These are phyloP conservation scores for Acropora tenuis DNA, from an alignment of 64 coral and sea anemone genomes.

Conservation along the genomic window DNA sequence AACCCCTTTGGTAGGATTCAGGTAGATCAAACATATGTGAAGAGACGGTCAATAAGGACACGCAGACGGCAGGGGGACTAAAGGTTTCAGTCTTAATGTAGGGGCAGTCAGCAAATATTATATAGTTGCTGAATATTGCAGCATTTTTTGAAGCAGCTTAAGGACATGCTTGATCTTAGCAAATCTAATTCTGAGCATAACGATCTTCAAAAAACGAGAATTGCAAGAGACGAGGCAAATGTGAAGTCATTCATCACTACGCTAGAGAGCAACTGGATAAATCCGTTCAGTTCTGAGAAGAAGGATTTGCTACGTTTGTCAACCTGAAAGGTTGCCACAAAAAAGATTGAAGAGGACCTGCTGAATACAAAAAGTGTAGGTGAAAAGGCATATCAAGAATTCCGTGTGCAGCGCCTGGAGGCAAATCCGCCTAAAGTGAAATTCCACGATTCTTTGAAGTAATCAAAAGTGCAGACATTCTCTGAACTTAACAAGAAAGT, in stretches of 20 bases:
- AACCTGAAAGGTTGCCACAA: constrained; percentile 12
- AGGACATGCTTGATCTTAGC: constrained; percentile 43
- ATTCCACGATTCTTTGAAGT: no score
- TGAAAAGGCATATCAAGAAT: no score
- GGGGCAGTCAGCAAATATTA: constrained; percentile 64
- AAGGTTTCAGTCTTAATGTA: constrained; percentile 66
- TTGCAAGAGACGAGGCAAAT: constrained; percentile 58
- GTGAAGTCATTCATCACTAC: constrained; percentile 34
- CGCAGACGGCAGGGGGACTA: constrained; percentile 47
- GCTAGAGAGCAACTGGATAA: not conserved
- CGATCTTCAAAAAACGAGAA: constrained; percentile 56
- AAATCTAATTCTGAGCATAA: constrained; percentile 47
- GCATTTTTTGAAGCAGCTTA: constrained; percentile 56
- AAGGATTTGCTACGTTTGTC: constrained; percentile 51
- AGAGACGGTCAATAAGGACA: constrained; percentile 75
- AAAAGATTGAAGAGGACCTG: not conserved
- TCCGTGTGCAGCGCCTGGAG: no score
- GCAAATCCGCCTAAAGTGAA: no score
- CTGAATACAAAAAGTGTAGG: no score
- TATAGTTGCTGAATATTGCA: constrained; percentile 63
- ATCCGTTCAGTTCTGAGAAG: not conserved
- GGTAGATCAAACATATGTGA: constrained; percentile 61
- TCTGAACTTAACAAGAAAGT: no score
- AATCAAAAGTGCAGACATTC: no score
- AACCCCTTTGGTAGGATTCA: constrained; percentile 62